A percentile compares a stretch with the other conserved stretches of the same genome.
Evolutionary conservation across 2,797 vertebrate genomes (phyloP).

Genomic region (Enteromius thamalakanensis): DNA sequence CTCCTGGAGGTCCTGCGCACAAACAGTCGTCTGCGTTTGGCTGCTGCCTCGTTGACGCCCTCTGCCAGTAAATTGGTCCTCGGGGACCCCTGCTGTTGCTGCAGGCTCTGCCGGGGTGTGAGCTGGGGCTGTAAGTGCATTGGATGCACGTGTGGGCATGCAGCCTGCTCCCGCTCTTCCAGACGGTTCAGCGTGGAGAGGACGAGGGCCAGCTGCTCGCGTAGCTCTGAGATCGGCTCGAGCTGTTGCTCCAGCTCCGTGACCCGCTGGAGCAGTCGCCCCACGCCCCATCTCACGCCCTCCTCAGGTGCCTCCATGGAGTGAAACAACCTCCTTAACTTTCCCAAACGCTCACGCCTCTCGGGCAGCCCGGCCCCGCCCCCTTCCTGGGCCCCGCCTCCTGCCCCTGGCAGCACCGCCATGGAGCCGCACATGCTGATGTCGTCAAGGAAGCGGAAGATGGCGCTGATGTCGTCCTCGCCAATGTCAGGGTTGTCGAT

Average conservation of each 20-base stretch:
- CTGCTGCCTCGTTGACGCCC: slow-evolving; percentile 32
- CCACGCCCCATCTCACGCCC: slow-evolving; percentile 90
- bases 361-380: slow-evolving; percentile 82
- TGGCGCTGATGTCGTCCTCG: slow-evolving; percentile 94
- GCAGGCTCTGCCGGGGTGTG: slow-evolving; percentile 45
- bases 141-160: slow-evolving; percentile 83
- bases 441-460: slow-evolving; percentile 96
- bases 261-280: slow-evolving; percentile 91
- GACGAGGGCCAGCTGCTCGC: slow-evolving; percentile 94
- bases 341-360: slow-evolving; percentile 77
- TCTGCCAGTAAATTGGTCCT: slow-evolving; percentile 32
- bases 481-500: slow-evolving; percentile 92
- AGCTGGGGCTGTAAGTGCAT: slow-evolving; percentile 55
- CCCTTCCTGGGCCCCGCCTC: slow-evolving; percentile 81
- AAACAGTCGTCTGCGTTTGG: slow-evolving; percentile 58
- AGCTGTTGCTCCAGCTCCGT: slow-evolving; percentile 94
- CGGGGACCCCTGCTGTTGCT: slow-evolving; percentile 37
- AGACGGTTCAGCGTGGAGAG: slow-evolving; percentile 89
- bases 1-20: slow-evolving; percentile 50
- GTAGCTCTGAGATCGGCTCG: slow-evolving; percentile 91
- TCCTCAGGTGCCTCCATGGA: slow-evolving; percentile 85
- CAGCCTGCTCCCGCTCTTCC: slow-evolving; percentile 75
- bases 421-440: slow-evolving; percentile 97
- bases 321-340: slow-evolving; percentile 83
- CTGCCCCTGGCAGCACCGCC: slow-evolving; percentile 86